phyloP scores from a whole-genome alignment of 1,140 invertebrate genomes.

The Drosophila miranda region DNA sequence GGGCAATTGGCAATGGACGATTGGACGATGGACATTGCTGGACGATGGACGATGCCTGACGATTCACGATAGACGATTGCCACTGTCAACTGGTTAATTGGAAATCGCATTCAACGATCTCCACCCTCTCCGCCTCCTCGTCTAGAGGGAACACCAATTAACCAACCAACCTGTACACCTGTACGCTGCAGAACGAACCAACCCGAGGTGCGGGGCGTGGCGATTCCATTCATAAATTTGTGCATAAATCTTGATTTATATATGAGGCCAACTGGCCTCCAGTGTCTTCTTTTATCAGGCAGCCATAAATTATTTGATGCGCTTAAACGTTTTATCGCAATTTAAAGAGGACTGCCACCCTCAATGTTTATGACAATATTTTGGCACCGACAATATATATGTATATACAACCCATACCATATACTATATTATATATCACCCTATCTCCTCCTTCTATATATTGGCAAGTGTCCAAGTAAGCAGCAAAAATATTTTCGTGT shows the following conservation, averaged over 20 bases:
- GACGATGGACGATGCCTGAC: slow-evolving; percentile 27
- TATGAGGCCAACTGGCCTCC: slow-evolving; percentile 28
- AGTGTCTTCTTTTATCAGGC: slow-evolving; percentile 53
- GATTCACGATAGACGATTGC: slow-evolving; percentile 45
- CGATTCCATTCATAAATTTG: slow-evolving; percentile 54
- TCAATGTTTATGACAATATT: slow-evolving; percentile 72
- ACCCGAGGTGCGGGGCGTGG: not conserved
- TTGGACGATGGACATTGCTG: slow-evolving; percentile 4
- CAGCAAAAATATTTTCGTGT: slow-evolving; percentile 28
- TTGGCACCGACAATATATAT: slow-evolving; percentile 60
- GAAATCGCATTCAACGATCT: slow-evolving; percentile 46
- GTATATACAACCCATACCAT: not conserved
- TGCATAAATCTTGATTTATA: slow-evolving; percentile 42
- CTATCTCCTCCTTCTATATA: slow-evolving; percentile 9
- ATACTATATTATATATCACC: slow-evolving; percentile 8
- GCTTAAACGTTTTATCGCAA: slow-evolving; percentile 77
- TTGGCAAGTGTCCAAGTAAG: slow-evolving; percentile 64
- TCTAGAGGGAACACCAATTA: slow-evolving; percentile 21
- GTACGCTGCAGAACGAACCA: not conserved
- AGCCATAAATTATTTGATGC: slow-evolving; percentile 72
- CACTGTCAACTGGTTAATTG: slow-evolving; percentile 54
- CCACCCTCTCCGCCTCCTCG: not conserved
- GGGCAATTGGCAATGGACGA: slow-evolving; percentile 56
- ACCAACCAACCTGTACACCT: slow-evolving; percentile 11
- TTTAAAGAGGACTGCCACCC: slow-evolving; percentile 50